Conservation (phyloP, 2,113 vertebrate species). For the Plectropomus leopardus region DNA sequence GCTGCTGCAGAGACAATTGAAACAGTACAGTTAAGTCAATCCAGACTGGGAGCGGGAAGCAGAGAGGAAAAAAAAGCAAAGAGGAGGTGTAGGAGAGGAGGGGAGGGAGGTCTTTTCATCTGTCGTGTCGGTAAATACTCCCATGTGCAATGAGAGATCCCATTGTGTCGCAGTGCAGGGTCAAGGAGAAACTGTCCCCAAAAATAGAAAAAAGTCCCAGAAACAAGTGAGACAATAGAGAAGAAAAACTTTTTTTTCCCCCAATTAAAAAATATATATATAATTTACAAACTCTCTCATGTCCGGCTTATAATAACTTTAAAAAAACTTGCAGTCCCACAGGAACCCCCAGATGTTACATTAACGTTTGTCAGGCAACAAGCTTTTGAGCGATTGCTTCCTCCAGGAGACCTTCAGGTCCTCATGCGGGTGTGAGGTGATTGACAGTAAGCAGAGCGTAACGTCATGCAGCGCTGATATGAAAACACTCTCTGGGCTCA, state of each 20-base stretch:
- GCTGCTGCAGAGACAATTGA: slow-evolving; percentile 62
- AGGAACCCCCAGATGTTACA: slow-evolving; percentile 24
- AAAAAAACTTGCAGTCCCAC: background rate
- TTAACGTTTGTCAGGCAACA: slow-evolving; percentile 3
- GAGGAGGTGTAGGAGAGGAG: slow-evolving; percentile 15
- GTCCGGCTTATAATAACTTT: slow-evolving; percentile 1
- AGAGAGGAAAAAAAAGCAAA: slow-evolving; percentile 2
- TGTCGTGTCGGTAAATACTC: slow-evolving; percentile 64
- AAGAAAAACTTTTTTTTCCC: background rate
- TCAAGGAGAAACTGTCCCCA: slow-evolving; percentile 42
- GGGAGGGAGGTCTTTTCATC: slow-evolving; percentile 54
- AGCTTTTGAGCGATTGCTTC: slow-evolving; percentile 36
- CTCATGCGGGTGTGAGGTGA: slow-evolving; percentile 50
- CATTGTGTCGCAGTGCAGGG: slow-evolving; percentile 52
- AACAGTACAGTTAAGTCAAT: slow-evolving; percentile 72
- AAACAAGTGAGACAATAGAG: slow-evolving; percentile 5
- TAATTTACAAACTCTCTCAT: background rate
- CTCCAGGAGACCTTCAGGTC: slow-evolving; percentile 41
- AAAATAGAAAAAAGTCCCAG: background rate
- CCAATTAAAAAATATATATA: background rate
- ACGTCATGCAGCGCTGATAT: slow-evolving; percentile 38
- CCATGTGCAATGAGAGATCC: slow-evolving; percentile 67
- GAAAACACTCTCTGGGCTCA: slow-evolving; percentile 28
- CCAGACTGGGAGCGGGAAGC: slow-evolving; percentile 66
- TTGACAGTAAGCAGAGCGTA: slow-evolving; percentile 49